phyloP scores from a whole-genome alignment of 2,797 vertebrate species.

The Sebastes itinus region DNA sequence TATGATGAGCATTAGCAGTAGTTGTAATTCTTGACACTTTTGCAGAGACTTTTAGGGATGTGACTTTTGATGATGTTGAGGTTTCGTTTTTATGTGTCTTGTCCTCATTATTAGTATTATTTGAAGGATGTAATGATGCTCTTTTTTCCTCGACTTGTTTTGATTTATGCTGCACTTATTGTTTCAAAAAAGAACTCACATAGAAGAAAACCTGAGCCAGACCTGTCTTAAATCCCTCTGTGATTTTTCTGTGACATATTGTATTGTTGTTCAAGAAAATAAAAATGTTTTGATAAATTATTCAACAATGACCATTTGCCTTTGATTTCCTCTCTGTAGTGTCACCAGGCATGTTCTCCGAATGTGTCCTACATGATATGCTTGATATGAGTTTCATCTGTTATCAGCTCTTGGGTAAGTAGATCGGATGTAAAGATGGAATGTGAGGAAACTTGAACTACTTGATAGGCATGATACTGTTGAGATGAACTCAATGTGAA shows the following conservation, averaged over 20 bases:
- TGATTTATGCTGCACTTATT: slow-evolving; percentile 82
- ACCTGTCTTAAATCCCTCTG: slow-evolving; percentile 89
- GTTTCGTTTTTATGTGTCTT: slow-evolving; percentile 58
- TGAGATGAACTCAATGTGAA: not conserved
- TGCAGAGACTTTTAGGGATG: slow-evolving; percentile 75
- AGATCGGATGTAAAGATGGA: not conserved
- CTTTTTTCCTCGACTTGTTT: slow-evolving; percentile 64
- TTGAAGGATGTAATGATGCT: slow-evolving; percentile 69
- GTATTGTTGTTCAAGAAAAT: slow-evolving; percentile 82
- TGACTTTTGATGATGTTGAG: slow-evolving; percentile 69
- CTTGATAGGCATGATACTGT: not conserved
- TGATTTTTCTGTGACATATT: slow-evolving; percentile 93
- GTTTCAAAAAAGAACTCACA: slow-evolving; percentile 74
- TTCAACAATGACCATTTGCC: slow-evolving; percentile 10
- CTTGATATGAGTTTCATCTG: not conserved
- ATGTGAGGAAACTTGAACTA: not conserved
- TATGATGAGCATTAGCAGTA: slow-evolving; percentile 76
- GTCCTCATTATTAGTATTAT: slow-evolving; percentile 72
- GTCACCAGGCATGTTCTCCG: not conserved
- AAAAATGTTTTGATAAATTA: slow-evolving; percentile 84
- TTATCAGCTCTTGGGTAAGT: not conserved
- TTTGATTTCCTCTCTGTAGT: slow-evolving; percentile 6
- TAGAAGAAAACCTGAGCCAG: slow-evolving; percentile 85
- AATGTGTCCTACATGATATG: not conserved
- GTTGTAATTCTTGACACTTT: slow-evolving; percentile 78